These are phyloP conservation scores for Drosophila nigritarsus DNA, from an alignment of 2,888 invertebrate species.

Conservation along the genomic window DNA sequence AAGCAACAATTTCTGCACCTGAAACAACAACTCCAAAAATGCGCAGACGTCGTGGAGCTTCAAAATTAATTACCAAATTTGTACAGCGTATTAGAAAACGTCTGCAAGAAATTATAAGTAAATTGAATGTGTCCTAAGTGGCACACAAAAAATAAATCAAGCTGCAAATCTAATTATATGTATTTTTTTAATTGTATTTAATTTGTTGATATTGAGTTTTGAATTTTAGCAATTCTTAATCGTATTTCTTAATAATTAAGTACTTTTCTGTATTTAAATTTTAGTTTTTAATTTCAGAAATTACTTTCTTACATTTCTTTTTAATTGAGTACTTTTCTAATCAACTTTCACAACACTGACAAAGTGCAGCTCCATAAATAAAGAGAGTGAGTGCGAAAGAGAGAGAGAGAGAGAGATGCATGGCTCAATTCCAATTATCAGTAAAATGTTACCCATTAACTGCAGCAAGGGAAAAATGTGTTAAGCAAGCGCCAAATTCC, in stretches of 20 bases:
- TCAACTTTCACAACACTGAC: not conserved
- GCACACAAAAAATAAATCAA: slow-evolving; percentile 3
- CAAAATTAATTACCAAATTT: not conserved
- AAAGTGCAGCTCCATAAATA: slow-evolving; percentile 32
- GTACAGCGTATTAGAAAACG: not conserved
- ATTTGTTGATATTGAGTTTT: not conserved
- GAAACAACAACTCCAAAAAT: not conserved
- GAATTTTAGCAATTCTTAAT: not conserved
- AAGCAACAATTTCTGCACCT: not conserved
- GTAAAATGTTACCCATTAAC: slow-evolving; percentile 35
- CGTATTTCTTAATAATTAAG: not conserved
- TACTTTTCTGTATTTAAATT: not conserved
- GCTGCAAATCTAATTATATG: not conserved
- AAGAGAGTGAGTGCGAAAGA: not conserved
- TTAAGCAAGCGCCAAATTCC: slow-evolving; percentile 52
- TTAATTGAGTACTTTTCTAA: not conserved
- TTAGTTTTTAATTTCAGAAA: not conserved
- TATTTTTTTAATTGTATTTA: not conserved
- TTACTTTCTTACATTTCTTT: not conserved
- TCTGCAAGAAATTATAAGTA: slow-evolving; percentile 7
- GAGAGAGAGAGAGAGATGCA: not conserved
- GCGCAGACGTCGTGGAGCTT: slow-evolving; percentile 8
- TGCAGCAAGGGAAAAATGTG: slow-evolving; percentile 31
- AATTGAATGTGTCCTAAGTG: slow-evolving; percentile 18
- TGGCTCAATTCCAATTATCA: slow-evolving; percentile 3